phyloP scores from a whole-genome alignment of 2,113 vertebrate genomes.

The Myocastor coypus region DNA sequence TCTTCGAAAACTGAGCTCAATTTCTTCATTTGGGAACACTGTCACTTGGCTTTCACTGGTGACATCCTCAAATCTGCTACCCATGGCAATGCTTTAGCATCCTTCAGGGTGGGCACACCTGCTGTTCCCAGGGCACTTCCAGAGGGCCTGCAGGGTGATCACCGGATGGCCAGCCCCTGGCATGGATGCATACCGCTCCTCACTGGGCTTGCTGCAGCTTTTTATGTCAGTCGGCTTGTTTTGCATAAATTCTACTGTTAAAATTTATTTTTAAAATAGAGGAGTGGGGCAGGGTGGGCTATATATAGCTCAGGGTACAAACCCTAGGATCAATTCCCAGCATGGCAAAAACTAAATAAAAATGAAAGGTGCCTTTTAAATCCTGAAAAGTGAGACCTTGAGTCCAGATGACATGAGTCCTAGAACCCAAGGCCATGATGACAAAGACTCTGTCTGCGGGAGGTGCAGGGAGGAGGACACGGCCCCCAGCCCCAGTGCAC shows the following conservation, averaged over 20 bases:
- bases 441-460: background rate
- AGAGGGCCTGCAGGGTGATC: background rate
- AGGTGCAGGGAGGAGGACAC: too few relatives aligned
- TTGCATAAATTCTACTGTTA: background rate
- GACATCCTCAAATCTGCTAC: too few relatives aligned
- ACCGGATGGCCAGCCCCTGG: background rate
- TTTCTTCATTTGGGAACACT: background rate
- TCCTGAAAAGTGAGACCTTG: background rate
- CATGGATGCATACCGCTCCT: background rate
- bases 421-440: background rate
- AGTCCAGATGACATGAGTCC: fast-evolving
- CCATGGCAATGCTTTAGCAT: background rate
- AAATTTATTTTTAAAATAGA: too few relatives aligned
- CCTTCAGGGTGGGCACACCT: background rate
- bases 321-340: too few relatives aligned
- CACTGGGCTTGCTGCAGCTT: background rate
- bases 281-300: too few relatives aligned
- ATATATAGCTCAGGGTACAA: too few relatives aligned
- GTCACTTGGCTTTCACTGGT: background rate
- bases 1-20: background rate
- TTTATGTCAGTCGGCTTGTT: background rate
- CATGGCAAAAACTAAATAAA: too few relatives aligned
- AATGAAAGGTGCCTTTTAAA: too few relatives aligned
- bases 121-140: background rate
- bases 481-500: fast-evolving